Evolutionary conservation across 2,797 vertebrate genomes (phyloP).

Genomic region (Sylvia borin): DNA sequence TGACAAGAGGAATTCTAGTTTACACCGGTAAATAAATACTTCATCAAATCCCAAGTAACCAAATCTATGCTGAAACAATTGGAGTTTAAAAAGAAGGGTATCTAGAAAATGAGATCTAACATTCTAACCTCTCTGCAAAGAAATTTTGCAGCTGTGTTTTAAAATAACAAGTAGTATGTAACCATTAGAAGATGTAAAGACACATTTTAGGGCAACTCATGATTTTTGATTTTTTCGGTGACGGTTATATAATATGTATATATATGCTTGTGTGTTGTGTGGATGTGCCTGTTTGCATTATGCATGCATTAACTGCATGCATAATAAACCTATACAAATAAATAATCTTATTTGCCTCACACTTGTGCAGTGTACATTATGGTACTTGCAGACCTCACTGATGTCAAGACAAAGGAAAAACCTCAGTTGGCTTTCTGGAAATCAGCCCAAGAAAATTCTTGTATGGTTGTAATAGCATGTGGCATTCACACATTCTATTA

Average conservation of each 20-base stretch:
- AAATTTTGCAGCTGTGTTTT: neutral
- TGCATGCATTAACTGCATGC: slow-evolving; percentile 37
- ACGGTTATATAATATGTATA: neutral
- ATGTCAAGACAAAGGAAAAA: slow-evolving; percentile 28
- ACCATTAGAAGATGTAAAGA: neutral
- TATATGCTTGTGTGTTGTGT: neutral
- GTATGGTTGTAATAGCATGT: neutral
- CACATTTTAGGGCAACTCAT: slow-evolving; percentile 1
- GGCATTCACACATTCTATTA: slow-evolving; percentile 16
- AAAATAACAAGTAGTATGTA: neutral
- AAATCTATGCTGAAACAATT: neutral
- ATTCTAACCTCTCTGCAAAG: slow-evolving; percentile 6
- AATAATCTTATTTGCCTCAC: neutral
- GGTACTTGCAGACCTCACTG: neutral
- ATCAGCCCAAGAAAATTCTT: slow-evolving; percentile 4
- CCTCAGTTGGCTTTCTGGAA: neutral
- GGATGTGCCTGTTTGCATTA: slow-evolving; percentile 21
- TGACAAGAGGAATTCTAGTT: slow-evolving; percentile 1
- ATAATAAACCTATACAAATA: slow-evolving; percentile 41
- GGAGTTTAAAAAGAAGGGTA: neutral
- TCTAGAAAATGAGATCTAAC: neutral
- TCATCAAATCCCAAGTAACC: neutral
- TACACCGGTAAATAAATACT: neutral
- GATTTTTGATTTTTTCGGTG: neutral
- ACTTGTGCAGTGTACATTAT: neutral